These are phyloP conservation scores for Rhyzopertha dominica DNA, from an alignment of 1,140 invertebrate genomes.

Conservation along the genomic window DNA sequence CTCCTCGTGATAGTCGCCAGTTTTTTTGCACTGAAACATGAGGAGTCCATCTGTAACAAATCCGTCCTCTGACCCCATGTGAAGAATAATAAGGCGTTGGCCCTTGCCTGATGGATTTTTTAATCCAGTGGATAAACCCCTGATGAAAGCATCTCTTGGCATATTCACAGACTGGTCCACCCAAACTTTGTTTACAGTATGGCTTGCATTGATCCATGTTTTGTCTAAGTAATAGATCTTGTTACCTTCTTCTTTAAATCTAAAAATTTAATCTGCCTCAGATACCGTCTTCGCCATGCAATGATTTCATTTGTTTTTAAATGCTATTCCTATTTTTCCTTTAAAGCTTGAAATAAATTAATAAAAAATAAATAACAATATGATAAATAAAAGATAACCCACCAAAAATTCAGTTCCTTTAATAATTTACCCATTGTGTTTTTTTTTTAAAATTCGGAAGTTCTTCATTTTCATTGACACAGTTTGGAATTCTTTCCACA, in stretches of 20 bases:
- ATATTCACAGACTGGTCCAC: slow-evolving; percentile 19
- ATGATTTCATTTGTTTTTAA: slow-evolving; percentile 16
- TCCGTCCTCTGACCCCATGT: slow-evolving; percentile 31
- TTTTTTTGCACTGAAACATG: slow-evolving; percentile 29
- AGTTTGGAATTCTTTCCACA: slow-evolving; percentile 8
- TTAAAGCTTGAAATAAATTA: no score
- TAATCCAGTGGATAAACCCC: slow-evolving; percentile 27
- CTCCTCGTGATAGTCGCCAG: slow-evolving; percentile 31
- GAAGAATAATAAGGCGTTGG: slow-evolving; percentile 28
- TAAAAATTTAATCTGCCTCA: slow-evolving; percentile 14
- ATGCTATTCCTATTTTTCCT: no score
- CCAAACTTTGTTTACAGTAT: slow-evolving; percentile 25
- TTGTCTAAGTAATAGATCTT: slow-evolving; percentile 23
- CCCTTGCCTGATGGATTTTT: slow-evolving; percentile 30
- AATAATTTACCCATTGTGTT: slow-evolving; percentile 11
- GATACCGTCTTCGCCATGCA: slow-evolving; percentile 17
- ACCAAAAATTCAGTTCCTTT: slow-evolving; percentile 17
- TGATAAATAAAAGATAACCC: no score
- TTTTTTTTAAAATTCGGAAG: slow-evolving; percentile 14
- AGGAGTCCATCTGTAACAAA: slow-evolving; percentile 27
- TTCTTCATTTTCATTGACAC: slow-evolving; percentile 11
- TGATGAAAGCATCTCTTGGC: slow-evolving; percentile 21
- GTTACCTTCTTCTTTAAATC: slow-evolving; percentile 14
- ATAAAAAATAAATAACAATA: no score
- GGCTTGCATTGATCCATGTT: slow-evolving; percentile 24